These are phyloP conservation scores for Andrena cerasifolii DNA, from an alignment of 1,140 invertebrate species.

Conservation along the genomic window DNA sequence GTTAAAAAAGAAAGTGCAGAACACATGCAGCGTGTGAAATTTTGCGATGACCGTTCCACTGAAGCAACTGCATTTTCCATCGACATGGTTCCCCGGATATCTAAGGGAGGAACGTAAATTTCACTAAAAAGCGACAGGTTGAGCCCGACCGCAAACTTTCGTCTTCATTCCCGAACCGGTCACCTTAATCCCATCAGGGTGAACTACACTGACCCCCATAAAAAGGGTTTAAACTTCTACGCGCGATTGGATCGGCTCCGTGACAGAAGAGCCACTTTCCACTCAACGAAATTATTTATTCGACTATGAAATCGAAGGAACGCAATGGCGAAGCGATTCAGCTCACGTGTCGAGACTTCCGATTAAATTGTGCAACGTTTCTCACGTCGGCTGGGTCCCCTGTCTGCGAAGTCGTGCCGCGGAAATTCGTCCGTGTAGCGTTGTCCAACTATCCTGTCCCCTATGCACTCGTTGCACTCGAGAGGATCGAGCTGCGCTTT, in stretches of 20 bases:
- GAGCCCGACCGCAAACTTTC: background rate
- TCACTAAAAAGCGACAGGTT: no score
- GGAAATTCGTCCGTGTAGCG: background rate
- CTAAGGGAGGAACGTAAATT: no score
- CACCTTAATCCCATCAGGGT: background rate
- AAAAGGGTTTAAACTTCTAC: background rate
- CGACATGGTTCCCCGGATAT: no score
- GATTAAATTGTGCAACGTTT: slow-evolving; percentile 30
- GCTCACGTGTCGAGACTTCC: slow-evolving; percentile 17
- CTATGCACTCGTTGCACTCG: background rate
- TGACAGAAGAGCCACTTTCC: background rate
- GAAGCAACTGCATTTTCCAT: no score
- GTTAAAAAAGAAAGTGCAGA: no score
- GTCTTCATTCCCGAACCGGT: background rate
- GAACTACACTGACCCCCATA: background rate
- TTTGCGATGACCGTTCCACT: no score
- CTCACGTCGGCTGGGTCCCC: background rate
- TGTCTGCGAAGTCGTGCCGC: background rate
- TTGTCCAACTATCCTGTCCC: background rate
- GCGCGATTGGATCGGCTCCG: background rate
- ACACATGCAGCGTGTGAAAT: no score
- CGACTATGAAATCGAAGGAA: slow-evolving; percentile 23
- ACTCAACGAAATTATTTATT: slow-evolving; percentile 28
- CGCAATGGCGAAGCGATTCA: background rate
- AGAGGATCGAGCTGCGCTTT: slow-evolving; percentile 14